These are phyloP conservation scores for Plusia festucae DNA, from an alignment of 2,888 invertebrate species.

Conservation along the genomic window DNA sequence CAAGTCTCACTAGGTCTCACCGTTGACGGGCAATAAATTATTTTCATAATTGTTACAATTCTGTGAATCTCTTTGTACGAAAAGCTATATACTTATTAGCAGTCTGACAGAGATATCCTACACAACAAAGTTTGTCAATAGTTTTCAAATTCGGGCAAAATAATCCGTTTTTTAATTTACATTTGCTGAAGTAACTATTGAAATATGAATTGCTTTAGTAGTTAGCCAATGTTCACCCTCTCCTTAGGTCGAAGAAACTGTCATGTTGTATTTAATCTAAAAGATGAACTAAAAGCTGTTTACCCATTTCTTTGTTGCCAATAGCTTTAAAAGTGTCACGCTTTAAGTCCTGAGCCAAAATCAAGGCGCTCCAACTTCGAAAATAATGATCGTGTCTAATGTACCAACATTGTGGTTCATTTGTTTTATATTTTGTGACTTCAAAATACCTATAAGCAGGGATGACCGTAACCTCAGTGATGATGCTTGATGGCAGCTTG, in stretches of 20 bases:
- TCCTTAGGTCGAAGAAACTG: no score
- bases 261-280: no score
- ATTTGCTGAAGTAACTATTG: neutral
- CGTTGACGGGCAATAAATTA: conserved; percentile 41
- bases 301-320: neutral
- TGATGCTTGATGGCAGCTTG: conserved; percentile 66
- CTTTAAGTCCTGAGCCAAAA: neutral
- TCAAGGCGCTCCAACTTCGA: neutral
- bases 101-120: conserved; percentile 33
- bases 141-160: neutral
- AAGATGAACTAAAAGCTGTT: neutral
- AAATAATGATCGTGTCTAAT: neutral
- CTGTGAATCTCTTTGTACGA: conserved; percentile 24
- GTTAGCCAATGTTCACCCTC: no score
- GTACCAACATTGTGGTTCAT: neutral
- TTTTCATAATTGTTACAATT: conserved; percentile 36
- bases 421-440: conserved; percentile 11
- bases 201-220: neutral
- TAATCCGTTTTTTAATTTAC: neutral
- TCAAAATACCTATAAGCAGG: conserved; percentile 29
- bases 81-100: conserved; percentile 28
- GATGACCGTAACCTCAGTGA: conserved; percentile 71
- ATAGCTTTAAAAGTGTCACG: neutral
- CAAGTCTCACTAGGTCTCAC: no score
- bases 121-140: conserved; percentile 13